These are phyloP conservation scores for Centrocercus urophasianus DNA, from an alignment of 2,113 vertebrate species.

Conservation along the genomic window DNA sequence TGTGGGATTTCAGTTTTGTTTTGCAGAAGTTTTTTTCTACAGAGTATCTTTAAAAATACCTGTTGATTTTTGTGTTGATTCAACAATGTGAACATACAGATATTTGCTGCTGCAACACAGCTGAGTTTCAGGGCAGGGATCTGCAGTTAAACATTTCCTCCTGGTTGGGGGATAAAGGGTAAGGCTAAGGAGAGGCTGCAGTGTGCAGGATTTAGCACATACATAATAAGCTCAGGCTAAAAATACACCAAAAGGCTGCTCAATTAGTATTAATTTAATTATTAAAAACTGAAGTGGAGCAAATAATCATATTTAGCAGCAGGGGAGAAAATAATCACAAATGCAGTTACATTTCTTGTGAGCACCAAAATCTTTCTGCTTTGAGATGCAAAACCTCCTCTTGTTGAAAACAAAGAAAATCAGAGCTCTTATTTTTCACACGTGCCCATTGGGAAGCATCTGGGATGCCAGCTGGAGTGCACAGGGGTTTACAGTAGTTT, in stretches of 20 bases:
- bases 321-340: neutral
- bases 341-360: neutral
- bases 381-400: neutral
- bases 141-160: neutral
- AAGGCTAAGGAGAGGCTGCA: neutral
- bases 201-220: neutral
- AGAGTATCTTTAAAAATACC: slow-evolving; percentile 13
- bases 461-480: neutral
- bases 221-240: neutral
- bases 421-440: neutral
- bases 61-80: neutral
- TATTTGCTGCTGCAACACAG: neutral
- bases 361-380: neutral
- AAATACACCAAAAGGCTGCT: neutral
- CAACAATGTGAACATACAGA: neutral
- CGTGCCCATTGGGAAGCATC: rapidly evolving
- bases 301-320: neutral
- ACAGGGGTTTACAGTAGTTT: neutral
- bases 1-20: neutral
- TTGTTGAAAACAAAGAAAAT: neutral
- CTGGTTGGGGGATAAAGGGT: neutral
- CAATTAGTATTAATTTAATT: slow-evolving; percentile 45
- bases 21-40: neutral
- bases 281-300: slow-evolving; percentile 39
- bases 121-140: neutral